Conservation (phyloP, 1,140 invertebrate genomes). For the Euura saliciscinereae region DNA sequence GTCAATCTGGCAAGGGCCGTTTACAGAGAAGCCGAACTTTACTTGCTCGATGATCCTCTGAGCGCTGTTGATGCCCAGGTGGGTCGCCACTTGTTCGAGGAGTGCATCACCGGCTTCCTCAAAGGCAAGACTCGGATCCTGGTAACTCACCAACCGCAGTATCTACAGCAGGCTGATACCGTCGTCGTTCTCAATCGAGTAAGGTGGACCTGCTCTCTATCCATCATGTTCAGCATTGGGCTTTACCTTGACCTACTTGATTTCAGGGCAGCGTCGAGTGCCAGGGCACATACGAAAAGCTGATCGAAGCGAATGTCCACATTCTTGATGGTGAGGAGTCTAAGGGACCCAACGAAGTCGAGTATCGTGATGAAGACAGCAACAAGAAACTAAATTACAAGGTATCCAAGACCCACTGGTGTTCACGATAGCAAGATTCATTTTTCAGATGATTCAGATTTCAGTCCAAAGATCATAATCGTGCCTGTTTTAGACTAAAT, state of each 20-base stretch:
- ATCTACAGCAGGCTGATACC: slow-evolving; percentile 73
- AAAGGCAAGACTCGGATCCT: slow-evolving; percentile 73
- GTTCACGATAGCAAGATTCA: too few species aligned
- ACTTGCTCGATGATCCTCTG: slow-evolving; percentile 81
- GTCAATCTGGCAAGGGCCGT: slow-evolving; percentile 82
- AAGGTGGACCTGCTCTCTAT: slow-evolving; percentile 29
- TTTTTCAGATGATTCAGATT: too few species aligned
- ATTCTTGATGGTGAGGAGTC: slow-evolving; percentile 51
- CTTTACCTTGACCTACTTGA: slow-evolving; percentile 17
- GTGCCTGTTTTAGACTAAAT: too few species aligned
- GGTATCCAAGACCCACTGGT: too few species aligned
- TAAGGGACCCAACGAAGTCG: too few species aligned
- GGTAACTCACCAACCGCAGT: slow-evolving; percentile 86
- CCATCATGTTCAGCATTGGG: not conserved
- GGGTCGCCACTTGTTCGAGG: slow-evolving; percentile 69
- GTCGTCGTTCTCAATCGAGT: slow-evolving; percentile 82
- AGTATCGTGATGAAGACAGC: too few species aligned
- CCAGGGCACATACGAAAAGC: slow-evolving; percentile 63
- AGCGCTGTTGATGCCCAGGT: slow-evolving; percentile 76
- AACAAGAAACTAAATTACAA: too few species aligned
- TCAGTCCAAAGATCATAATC: too few species aligned
- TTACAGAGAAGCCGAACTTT: slow-evolving; percentile 75
- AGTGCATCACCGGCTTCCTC: slow-evolving; percentile 64
- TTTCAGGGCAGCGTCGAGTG: slow-evolving; percentile 63
- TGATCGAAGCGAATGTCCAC: slow-evolving; percentile 60